Evolutionary conservation across 2,113 vertebrate genomes (phyloP), one percentile per base, ranked within the genome.

Genomic region (Pyrgilauda ruficollis): DNA sequence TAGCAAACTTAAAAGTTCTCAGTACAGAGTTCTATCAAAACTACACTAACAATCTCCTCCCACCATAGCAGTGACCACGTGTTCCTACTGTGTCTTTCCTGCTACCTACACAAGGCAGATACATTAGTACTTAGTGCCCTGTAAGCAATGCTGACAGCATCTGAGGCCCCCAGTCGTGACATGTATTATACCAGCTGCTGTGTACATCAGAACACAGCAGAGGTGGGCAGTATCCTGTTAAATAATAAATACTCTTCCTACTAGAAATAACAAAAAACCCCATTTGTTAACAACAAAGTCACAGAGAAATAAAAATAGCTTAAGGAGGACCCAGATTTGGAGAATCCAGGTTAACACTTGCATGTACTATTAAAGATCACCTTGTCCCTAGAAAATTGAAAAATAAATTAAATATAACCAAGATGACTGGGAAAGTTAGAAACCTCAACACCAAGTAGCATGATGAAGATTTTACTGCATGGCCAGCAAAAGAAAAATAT

Each of bases 51-150:
- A 30, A 41, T 31, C 24, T 83, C n/a, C 27, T 84, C 62, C 39
- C 59, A 87, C 3, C 2, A 3, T 1, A 58, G 28, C 30, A 50
- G 61, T 15, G 63, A 46, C 16, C 47, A 55, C 0, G 1, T n/a
- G 46, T 31, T 63, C 19, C 18, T 44, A 15, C 13, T 15, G 2
- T 22, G 19, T 47, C 12, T 63, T 24, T 72, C 13, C 31, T 62
- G 28, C 22, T 39, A 62, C 55, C 30, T 78, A 37, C 31, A 64
- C 26, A 62, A 81, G 64, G 58, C 28, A 84, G 24, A 53, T 16
- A 22, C 21, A 15, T 62, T 26, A 52, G 35, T 16, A 16, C 12
- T 91, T 18, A 53, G 4, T 62, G 43, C n/a, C 31, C 27, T n/a
- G 13, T 33, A 35, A 67, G 43, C 24, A 78, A 31, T 30, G 18